phyloP scores from a whole-genome alignment of 2,797 vertebrate genomes.

The Anniella stebbinsi region DNA sequence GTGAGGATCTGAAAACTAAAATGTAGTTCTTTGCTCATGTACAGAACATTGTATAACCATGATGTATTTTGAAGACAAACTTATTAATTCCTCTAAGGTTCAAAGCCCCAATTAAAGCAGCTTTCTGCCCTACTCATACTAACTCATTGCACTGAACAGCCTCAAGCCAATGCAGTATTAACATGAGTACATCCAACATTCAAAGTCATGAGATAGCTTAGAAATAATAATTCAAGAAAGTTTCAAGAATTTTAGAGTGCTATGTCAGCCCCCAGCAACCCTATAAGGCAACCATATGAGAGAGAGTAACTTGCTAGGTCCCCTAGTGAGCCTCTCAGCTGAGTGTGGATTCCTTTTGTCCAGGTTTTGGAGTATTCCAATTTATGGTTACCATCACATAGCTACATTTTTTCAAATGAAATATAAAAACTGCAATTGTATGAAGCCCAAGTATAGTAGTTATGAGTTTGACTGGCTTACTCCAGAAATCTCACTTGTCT shows the following conservation, averaged over 20 bases:
- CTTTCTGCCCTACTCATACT: neutral
- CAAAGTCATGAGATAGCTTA: neutral
- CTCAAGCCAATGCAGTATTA: neutral
- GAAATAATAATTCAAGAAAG: neutral
- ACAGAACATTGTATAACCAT: slow-evolving; percentile 55
- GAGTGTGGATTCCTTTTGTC: neutral
- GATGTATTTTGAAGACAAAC: slow-evolving; percentile 10
- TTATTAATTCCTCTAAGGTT: slow-evolving; percentile 33
- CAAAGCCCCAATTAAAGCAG: neutral
- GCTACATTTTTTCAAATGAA: neutral
- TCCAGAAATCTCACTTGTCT: neutral
- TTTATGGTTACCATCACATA: neutral
- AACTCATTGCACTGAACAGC: neutral
- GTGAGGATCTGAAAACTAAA: slow-evolving; percentile 64
- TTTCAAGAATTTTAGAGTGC: neutral
- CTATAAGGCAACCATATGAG: no score
- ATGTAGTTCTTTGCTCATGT: slow-evolving; percentile 25
- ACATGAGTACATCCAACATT: slow-evolving; percentile 21
- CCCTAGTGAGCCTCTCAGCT: neutral
- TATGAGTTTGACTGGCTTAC: neutral
- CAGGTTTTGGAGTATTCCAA: neutral
- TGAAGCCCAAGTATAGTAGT: neutral
- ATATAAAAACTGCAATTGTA: neutral
- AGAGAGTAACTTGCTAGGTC: neutral
- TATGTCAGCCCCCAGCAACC: neutral